phyloP scores from a whole-genome alignment of 1,140 invertebrate genomes.

The Halictus rubicundus region DNA sequence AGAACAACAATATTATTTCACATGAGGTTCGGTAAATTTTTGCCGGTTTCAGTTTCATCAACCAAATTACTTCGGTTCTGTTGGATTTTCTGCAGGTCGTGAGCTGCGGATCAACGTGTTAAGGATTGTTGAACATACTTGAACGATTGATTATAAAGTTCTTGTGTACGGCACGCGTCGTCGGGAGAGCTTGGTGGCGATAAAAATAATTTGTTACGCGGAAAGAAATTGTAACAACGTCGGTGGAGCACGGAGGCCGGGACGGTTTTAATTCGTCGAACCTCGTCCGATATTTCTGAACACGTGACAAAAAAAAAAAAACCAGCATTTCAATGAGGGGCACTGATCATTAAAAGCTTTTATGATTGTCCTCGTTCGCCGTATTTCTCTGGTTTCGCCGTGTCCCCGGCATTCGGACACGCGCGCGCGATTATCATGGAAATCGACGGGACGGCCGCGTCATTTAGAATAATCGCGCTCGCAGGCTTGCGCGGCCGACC shows the following conservation, averaged over 20 bases:
- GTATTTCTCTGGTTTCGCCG: neutral
- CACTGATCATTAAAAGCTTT: neutral
- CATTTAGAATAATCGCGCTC: slow-evolving; percentile 24
- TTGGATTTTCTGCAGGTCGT: too few species aligned
- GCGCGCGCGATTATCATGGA: neutral
- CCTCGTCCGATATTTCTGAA: neutral
- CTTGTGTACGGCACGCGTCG: too few species aligned
- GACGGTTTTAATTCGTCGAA: neutral
- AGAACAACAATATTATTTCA: too few species aligned
- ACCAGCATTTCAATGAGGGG: slow-evolving; percentile 9
- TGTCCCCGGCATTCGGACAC: neutral
- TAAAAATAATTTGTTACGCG: neutral
- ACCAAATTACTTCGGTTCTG: too few species aligned
- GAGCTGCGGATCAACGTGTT: neutral
- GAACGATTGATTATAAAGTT: slow-evolving; percentile 20
- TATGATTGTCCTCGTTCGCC: neutral
- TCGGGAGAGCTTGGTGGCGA: neutral
- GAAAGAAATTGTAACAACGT: neutral
- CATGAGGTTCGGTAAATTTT: too few species aligned
- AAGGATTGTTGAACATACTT: neutral
- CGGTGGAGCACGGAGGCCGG: neutral
- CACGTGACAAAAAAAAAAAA: too few species aligned
- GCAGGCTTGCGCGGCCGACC: neutral
- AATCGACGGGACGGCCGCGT: neutral
- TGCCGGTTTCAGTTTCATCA: neutral